These are phyloP conservation scores for Galago senegalensis DNA, from an alignment of 2,797 vertebrate species.

Conservation along the genomic window DNA sequence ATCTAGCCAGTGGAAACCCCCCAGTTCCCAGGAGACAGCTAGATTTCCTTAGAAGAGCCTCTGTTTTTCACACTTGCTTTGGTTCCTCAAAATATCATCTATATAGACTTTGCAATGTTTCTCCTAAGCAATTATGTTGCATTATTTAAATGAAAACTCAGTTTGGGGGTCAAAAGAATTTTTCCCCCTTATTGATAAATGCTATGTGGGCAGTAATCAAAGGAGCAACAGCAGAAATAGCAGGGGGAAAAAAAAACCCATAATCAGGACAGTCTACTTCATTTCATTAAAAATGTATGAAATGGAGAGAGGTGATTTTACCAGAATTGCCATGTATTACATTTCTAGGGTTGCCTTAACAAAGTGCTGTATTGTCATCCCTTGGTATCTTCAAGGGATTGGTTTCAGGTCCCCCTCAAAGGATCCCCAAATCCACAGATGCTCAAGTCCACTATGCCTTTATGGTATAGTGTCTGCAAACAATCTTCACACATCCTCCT, in stretches of 20 bases:
- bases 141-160: neutral
- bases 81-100: neutral
- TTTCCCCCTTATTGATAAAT: neutral
- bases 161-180: neutral
- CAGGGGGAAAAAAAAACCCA: neutral
- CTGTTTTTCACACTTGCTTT: neutral
- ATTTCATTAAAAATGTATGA: neutral
- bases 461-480: neutral
- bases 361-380: neutral
- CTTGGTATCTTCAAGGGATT: neutral
- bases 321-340: neutral
- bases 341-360: neutral
- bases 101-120: neutral
- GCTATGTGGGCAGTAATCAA: rapidly evolving
- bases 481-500: neutral
- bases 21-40: neutral
- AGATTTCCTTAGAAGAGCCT: neutral
- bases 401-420: neutral
- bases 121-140: neutral
- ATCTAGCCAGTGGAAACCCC: rapidly evolving
- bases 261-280: neutral
- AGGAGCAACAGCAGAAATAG: neutral
- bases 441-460: neutral
- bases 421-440: neutral
- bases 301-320: neutral